Evolutionary conservation across 2,888 invertebrate genomes (phyloP).

Genomic region (Mesorhabditis spiculigera): DNA sequence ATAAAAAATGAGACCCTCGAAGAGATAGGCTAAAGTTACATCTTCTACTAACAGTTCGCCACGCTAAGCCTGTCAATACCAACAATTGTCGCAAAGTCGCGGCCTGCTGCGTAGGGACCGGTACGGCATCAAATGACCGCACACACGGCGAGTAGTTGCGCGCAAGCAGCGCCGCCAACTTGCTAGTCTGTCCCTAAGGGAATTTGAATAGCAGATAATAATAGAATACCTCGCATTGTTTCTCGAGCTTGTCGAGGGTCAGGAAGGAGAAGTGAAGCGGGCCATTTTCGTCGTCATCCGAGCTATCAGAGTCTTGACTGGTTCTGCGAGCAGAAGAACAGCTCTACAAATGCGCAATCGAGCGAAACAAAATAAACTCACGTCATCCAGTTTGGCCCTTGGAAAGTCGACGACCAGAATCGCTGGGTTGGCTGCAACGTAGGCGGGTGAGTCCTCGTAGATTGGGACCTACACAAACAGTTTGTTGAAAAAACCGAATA

Average conservation of each 20-base stretch:
- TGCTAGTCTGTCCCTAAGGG: background rate
- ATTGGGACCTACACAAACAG: constrained; percentile 2
- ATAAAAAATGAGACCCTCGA: too few species aligned
- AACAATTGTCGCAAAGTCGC: background rate
- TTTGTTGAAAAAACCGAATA: background rate
- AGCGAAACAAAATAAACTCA: background rate
- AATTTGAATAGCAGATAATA: background rate
- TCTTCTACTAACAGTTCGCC: too few species aligned
- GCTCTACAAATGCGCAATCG: background rate
- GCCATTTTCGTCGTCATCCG: constrained; percentile 5
- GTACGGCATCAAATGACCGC: background rate
- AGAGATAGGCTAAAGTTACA: too few species aligned
- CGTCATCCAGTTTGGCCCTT: background rate
- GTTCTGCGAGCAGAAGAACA: background rate
- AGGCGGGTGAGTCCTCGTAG: background rate
- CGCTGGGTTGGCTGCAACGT: constrained; percentile 2
- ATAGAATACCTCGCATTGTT: background rate
- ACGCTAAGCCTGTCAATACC: too few species aligned
- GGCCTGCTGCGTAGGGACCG: background rate
- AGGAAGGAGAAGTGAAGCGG: constrained; percentile 5
- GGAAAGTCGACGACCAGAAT: background rate
- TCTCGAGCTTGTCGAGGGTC: background rate
- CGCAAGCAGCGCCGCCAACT: background rate
- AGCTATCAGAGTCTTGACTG: background rate
- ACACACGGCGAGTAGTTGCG: too few species aligned